A percentile compares a stretch with the other conserved stretches of the same genome.
phyloP scores from a whole-genome alignment of 2,797 vertebrate species.

The Arctocebus calabarensis region DNA sequence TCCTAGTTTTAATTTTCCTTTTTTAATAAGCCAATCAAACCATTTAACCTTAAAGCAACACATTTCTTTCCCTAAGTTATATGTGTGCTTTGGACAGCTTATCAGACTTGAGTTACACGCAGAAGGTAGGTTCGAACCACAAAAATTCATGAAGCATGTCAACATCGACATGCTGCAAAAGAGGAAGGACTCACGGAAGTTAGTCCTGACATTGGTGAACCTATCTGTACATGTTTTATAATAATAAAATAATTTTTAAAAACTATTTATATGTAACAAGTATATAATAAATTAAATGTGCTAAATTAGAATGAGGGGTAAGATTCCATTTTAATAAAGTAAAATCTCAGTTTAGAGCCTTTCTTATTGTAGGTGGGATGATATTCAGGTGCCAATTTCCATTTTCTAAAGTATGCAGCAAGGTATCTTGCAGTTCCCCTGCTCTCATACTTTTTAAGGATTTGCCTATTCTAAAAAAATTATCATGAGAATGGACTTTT shows the following conservation, averaged over 20 bases:
- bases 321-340: neutral
- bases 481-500: neutral
- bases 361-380: neutral
- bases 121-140: neutral
- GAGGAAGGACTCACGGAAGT: neutral
- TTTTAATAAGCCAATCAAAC: neutral
- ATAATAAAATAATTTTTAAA: constrained; percentile 21
- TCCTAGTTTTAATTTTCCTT: neutral
- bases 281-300: neutral
- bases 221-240: neutral
- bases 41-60: neutral
- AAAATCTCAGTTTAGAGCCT: neutral
- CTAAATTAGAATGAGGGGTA: neutral
- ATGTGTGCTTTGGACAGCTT: neutral
- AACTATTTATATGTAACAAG: neutral
- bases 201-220: neutral
- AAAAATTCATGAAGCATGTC: neutral
- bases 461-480: neutral
- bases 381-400: neutral
- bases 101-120: neutral
- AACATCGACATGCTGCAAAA: neutral
- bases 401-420: neutral
- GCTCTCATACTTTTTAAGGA: neutral
- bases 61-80: neutral
- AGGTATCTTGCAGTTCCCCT: neutral